phyloP scores from a whole-genome alignment of 2,888 invertebrate genomes.

The Myathropa florea region DNA sequence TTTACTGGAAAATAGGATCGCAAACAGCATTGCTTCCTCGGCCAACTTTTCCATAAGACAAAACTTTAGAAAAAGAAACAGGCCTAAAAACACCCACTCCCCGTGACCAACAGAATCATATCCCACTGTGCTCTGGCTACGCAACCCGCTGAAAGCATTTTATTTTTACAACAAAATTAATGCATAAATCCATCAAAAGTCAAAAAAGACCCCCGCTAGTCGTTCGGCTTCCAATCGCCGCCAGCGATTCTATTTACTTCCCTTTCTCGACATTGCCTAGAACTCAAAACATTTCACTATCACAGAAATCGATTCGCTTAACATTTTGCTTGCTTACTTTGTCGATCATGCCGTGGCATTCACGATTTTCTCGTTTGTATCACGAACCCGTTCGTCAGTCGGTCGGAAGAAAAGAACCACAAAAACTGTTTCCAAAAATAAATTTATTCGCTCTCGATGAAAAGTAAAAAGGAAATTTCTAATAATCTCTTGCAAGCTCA shows the following conservation, averaged over 20 bases:
- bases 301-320: background rate
- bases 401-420: background rate
- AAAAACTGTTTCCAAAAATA: constrained; percentile 54
- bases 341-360: background rate
- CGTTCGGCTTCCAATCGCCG: background rate
- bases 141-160: background rate
- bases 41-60: background rate
- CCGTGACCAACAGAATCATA: background rate
- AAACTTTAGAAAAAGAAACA: background rate
- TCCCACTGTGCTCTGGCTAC: background rate
- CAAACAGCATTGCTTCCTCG: too few species aligned
- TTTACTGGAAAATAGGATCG: too few species aligned
- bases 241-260: background rate
- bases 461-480: constrained; percentile 33
- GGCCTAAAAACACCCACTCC: background rate
- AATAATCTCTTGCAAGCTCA: constrained; percentile 40
- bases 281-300: background rate
- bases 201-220: background rate
- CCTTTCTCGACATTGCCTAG: background rate
- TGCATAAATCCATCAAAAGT: background rate
- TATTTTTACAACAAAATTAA: background rate
- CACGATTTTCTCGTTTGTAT: background rate
- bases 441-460: constrained; percentile 59
- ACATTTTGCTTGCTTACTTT: background rate
- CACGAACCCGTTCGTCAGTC: background rate